Evolutionary conservation across 2,888 invertebrate genomes (phyloP), one percentile per base, ranked within the genome.

Genomic region (Ceraclea dissimilis): DNA sequence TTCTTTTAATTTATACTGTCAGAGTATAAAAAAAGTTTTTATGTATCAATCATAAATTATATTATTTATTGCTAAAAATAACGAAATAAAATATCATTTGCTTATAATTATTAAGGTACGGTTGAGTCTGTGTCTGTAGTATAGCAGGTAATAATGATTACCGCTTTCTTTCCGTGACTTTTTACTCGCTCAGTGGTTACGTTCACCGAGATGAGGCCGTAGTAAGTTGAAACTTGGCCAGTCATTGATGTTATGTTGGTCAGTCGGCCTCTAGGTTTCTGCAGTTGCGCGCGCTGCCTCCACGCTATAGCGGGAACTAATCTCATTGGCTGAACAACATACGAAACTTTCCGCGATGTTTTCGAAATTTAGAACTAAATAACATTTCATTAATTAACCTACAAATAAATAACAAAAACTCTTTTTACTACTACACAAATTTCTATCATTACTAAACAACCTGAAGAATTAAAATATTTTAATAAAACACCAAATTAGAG

Each of bases 191-290:
- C 18, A 19, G 16, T 26, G 17, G 16, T 26, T 49, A 49, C 26
- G 6, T 49, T 16, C n/a, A n/a, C 21, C 54, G 33, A 54, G 49
- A 16, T 46, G 34, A 33, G 54, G 49, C 54, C 54, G 46, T 49
- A 34, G 46, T 54, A 21, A 48, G 33, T 54, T 54, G 49, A 49
- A 48, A 49, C 54, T 54, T 54, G 49, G 49, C 49, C 54, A 46
- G 16, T 20, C 20, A 49, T 20, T 33, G 33, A 53, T 39, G 16
- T 16, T 26, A 54, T 44, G 49, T 61, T 57, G 61, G 61, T 61
- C 57, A 61, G 61, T 61, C 61, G 61, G 59, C 54, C 56, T 59
- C 48, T 53, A 56, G 59, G 61, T 59, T 57, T 57, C 57, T 52
- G 49, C 31, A 16, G 49, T 31, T 21, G 22, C 34, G 49, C 34